phyloP scores from a whole-genome alignment of 2,797 vertebrate genomes.

The Acrocephalus scirpaceus region DNA sequence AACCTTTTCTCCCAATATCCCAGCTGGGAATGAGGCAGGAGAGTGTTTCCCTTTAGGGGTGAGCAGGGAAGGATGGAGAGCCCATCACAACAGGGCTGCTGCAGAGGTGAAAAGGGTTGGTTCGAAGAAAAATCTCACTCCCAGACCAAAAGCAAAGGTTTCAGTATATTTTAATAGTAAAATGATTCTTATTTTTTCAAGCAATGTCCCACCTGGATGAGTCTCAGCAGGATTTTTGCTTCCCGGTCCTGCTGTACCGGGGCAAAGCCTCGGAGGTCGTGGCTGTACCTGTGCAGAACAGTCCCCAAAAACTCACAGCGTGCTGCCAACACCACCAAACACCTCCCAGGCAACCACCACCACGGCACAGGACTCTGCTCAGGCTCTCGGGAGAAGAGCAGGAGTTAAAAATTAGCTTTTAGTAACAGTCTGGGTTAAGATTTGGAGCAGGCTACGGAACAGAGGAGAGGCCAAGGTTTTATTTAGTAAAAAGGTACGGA shows the following conservation, averaged over 20 bases:
- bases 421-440: constrained; percentile 43
- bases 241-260: neutral
- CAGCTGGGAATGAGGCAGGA: neutral
- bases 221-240: neutral
- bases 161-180: constrained; percentile 22
- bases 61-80: neutral
- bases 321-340: neutral
- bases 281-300: neutral
- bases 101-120: neutral
- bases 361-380: neutral
- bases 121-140: constrained; percentile 24
- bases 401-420: neutral
- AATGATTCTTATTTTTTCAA: neutral
- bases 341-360: neutral
- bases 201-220: constrained; percentile 9
- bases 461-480: constrained; percentile 31
- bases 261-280: neutral
- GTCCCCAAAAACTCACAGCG: neutral
- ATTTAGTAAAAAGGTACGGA: constrained; percentile 39
- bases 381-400: neutral
- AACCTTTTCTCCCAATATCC: neutral
- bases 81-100: neutral
- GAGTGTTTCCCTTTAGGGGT: accelerated
- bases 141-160: neutral
- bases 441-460: neutral